These are phyloP conservation scores for Prosapia bicincta DNA, from an alignment of 2,888 invertebrate genomes.

Conservation along the genomic window DNA sequence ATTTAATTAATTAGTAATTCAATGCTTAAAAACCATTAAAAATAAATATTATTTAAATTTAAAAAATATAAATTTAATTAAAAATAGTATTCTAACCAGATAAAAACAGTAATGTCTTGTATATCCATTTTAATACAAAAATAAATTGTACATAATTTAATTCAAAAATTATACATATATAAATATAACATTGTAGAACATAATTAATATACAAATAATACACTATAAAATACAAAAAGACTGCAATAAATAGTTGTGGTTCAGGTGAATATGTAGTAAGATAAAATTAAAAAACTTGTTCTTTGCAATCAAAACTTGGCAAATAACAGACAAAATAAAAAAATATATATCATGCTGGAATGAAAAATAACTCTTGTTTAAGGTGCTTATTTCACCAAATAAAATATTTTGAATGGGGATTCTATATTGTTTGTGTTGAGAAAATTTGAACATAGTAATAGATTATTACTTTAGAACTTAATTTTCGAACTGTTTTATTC, in stretches of 20 bases:
- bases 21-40: neutral
- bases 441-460: too few species aligned
- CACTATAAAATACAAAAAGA: neutral
- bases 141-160: conserved; percentile 1
- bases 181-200: neutral
- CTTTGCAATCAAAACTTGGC: neutral
- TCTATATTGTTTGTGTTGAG: too few species aligned
- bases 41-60: neutral
- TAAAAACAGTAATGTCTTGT: neutral
- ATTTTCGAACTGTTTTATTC: too few species aligned
- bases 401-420: too few species aligned
- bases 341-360: too few species aligned
- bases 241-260: neutral
- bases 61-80: neutral
- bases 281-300: neutral
- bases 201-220: neutral
- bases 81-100: neutral
- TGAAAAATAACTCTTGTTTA: too few species aligned
- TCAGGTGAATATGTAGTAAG: neutral
- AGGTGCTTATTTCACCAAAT: too few species aligned
- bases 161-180: neutral
- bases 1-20: neutral
- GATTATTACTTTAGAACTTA: too few species aligned
- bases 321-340: too few species aligned
- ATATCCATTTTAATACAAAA: neutral